phyloP scores from a whole-genome alignment of 1,140 invertebrate genomes.

The Drusus annulatus region DNA sequence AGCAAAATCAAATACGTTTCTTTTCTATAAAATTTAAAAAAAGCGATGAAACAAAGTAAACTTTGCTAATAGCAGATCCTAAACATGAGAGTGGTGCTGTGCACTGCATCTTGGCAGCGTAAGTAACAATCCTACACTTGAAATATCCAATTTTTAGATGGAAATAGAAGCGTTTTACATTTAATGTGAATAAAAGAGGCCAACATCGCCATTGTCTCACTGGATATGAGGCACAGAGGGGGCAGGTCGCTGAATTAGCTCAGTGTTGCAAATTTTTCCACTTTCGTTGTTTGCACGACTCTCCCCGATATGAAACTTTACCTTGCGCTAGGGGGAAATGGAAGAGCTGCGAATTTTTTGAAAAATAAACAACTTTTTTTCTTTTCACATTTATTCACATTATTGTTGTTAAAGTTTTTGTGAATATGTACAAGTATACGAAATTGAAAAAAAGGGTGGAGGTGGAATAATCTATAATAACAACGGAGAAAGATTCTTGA shows the following conservation, averaged over 20 bases:
- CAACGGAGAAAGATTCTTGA: too few relatives aligned
- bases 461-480: too few relatives aligned
- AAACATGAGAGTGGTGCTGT: too few relatives aligned
- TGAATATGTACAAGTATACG: too few relatives aligned
- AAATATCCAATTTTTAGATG: not conserved
- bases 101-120: too few relatives aligned
- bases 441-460: too few relatives aligned
- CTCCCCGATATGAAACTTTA: slow-evolving; percentile 41
- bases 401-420: too few relatives aligned
- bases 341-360: not conserved
- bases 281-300: slow-evolving; percentile 36
- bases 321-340: not conserved
- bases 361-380: not conserved
- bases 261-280: slow-evolving; percentile 47
- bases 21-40: too few relatives aligned
- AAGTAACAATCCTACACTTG: not conserved
- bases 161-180: not conserved
- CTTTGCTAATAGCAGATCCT: too few relatives aligned
- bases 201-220: slow-evolving; percentile 9
- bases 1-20: too few relatives aligned
- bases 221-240: slow-evolving; percentile 1
- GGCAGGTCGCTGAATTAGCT: slow-evolving; percentile 37
- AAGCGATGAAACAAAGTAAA: too few relatives aligned
- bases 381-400: too few relatives aligned
- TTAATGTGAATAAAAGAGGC: not conserved